Conservation (phyloP, 2,888 invertebrate species). For the Spicauda simplicius region DNA sequence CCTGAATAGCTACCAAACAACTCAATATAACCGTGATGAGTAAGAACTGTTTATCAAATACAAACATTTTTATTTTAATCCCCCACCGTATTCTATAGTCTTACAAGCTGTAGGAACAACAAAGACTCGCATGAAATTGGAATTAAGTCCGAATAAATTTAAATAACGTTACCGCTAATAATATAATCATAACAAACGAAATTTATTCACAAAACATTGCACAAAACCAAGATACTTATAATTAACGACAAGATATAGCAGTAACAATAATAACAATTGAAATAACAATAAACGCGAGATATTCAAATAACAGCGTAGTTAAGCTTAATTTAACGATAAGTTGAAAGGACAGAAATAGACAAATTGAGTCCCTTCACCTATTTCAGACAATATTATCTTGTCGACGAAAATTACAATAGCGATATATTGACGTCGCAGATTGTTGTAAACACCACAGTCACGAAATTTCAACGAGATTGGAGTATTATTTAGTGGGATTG, state of each 20-base stretch:
- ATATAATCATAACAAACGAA: too few relatives aligned
- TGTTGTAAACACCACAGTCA: conserved; percentile 26
- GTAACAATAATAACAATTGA: neutral
- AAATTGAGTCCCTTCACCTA: conserved; percentile 33
- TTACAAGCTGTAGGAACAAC: too few relatives aligned
- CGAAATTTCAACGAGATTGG: conserved; percentile 35
- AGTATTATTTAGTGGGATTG: conserved; percentile 19
- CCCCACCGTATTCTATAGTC: too few relatives aligned
- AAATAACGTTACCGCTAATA: too few relatives aligned
- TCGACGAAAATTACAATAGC: conserved; percentile 20
- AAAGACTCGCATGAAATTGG: too few relatives aligned
- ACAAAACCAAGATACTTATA: neutral
- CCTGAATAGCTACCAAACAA: too few relatives aligned
- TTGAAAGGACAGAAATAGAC: conserved; percentile 33
- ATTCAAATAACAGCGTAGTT: conserved; percentile 28
- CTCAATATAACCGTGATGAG: too few relatives aligned
- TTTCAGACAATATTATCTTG: conserved; percentile 31
- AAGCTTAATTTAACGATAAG: conserved; percentile 20
- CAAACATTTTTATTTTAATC: too few relatives aligned
- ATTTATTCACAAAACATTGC: too few relatives aligned
- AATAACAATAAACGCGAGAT: conserved; percentile 6
- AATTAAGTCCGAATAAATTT: too few relatives aligned
- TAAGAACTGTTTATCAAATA: too few relatives aligned
- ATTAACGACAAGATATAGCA: neutral
- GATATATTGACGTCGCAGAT: conserved; percentile 21